These are phyloP conservation scores for Stichopus horrens DNA, from an alignment of 53 echinoderm and acorn worm species.

Conservation along the genomic window DNA sequence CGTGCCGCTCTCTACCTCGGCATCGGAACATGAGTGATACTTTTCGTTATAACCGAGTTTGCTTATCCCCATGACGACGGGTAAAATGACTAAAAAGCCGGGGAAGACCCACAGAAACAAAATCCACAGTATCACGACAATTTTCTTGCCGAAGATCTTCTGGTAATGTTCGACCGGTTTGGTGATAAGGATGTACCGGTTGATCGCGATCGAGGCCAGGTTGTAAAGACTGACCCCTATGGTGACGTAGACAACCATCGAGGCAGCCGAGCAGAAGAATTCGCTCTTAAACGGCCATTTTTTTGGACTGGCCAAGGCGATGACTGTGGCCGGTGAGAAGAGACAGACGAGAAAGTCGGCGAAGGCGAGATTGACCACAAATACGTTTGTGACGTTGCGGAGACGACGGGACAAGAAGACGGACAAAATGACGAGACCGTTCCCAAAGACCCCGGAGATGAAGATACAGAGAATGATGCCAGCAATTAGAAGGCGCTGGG, in stretches of 20 bases:
- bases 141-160: conserved; percentile 16
- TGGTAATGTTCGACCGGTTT: conserved; percentile 43
- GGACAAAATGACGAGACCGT: conserved; percentile 37
- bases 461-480: conserved; percentile 27
- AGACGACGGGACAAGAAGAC: conserved; percentile 38
- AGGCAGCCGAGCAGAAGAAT: not conserved
- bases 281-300: conserved; percentile 34
- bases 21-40: conserved; percentile 43
- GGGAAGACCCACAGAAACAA: conserved; percentile 27
- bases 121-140: conserved; percentile 28
- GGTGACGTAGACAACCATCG: conserved; percentile 31
- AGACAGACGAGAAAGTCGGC: conserved; percentile 31
- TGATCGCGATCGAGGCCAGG: conserved; percentile 62
- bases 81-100: not conserved
- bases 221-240: conserved; percentile 51
- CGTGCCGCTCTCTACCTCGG: not conserved
- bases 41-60: conserved; percentile 32
- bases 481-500: conserved; percentile 32
- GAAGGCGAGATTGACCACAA: conserved; percentile 43
- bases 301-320: not conserved
- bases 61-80: not conserved
- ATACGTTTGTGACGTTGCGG: conserved; percentile 39
- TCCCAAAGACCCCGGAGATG: conserved; percentile 38
- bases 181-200: conserved; percentile 63
- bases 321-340: conserved; percentile 10